Conservation (phyloP, 1,140 invertebrate genomes). For the Micrasema longulum region DNA sequence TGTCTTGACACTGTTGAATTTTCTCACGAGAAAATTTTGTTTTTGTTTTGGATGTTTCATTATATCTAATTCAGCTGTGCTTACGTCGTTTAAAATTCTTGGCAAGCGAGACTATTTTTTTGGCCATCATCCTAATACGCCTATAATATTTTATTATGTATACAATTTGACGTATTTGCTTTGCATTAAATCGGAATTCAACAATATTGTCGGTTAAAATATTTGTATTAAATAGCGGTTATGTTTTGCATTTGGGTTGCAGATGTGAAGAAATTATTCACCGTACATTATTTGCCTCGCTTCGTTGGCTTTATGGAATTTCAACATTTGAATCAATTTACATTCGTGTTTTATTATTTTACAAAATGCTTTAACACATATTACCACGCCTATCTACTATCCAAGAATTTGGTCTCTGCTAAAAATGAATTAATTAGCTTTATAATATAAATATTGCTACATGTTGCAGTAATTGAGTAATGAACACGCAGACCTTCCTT, state of each 20-base stretch:
- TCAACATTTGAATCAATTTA: constrained; percentile 15
- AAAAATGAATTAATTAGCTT: background rate
- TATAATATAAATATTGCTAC: too few relatives aligned
- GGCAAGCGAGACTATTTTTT: constrained; percentile 23
- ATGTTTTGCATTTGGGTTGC: constrained; percentile 6
- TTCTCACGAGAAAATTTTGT: background rate
- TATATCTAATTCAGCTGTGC: constrained; percentile 28
- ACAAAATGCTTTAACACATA: constrained; percentile 13
- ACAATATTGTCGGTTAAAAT: background rate
- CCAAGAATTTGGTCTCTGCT: constrained; percentile 6
- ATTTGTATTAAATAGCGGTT: background rate
- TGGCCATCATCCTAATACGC: background rate
- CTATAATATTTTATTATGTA: too few relatives aligned
- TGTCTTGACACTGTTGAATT: too few relatives aligned
- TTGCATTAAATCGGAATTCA: background rate
- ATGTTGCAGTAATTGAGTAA: too few relatives aligned
- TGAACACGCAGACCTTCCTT: too few relatives aligned
- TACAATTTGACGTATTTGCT: too few relatives aligned
- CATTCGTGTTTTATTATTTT: constrained; percentile 13
- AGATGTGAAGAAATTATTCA: constrained; percentile 1
- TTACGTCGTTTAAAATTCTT: constrained; percentile 28
- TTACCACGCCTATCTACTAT: constrained; percentile 1
- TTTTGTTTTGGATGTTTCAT: constrained; percentile 25
- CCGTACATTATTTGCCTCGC: constrained; percentile 1
- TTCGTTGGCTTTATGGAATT: constrained; percentile 20